phyloP scores from a whole-genome alignment of 2,113 vertebrate genomes.

The Heterochromis multidens region DNA sequence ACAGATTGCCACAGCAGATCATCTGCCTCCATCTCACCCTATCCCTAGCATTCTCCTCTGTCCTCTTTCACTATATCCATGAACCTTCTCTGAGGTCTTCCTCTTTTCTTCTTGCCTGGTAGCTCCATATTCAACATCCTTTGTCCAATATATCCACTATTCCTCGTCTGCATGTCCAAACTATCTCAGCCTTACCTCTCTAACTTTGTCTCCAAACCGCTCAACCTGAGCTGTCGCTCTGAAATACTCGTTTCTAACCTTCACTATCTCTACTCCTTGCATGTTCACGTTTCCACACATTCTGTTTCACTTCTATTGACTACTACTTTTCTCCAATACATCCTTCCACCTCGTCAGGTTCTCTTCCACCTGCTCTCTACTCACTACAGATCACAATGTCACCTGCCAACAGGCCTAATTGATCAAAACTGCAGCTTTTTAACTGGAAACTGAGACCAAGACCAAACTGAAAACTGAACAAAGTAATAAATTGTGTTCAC shows the following conservation, averaged over 20 bases:
- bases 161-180: accelerated
- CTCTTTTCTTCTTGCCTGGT: too few relatives aligned
- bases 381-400: background rate
- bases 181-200: background rate
- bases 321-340: background rate
- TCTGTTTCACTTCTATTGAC: background rate
- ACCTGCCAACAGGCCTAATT: too few relatives aligned
- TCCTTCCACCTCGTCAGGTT: background rate
- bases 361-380: background rate
- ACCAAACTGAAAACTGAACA: too few relatives aligned
- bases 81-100: accelerated
- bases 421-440: too few relatives aligned
- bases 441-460: too few relatives aligned
- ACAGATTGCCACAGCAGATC: too few relatives aligned
- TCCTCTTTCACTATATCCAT: too few relatives aligned
- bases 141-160: background rate
- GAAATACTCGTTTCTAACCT: background rate
- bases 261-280: background rate
- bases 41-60: too few relatives aligned
- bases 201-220: background rate
- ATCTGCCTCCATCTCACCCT: too few relatives aligned
- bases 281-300: background rate
- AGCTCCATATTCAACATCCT: background rate
- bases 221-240: accelerated
- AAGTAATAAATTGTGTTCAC: accelerated